Evolutionary conservation across 2,797 vertebrate species (phyloP).

Genomic region (Ispidina picta): DNA sequence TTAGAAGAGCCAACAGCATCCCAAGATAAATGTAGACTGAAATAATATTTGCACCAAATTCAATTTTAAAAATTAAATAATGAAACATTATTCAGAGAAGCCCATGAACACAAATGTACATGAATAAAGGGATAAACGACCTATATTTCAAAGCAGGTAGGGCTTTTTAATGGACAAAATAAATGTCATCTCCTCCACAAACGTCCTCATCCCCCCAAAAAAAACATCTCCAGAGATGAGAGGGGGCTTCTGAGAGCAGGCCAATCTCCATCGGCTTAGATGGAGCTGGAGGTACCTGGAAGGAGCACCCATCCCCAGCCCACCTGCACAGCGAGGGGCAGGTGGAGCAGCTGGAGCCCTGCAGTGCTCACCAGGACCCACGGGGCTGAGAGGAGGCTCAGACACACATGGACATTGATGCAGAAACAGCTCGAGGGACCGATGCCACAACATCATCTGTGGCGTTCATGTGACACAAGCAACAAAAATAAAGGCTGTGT

Average conservation of each 20-base stretch:
- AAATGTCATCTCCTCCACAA: background rate
- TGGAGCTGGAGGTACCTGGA: background rate
- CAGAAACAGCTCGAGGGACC: slow-evolving; percentile 3
- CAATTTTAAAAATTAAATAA: slow-evolving; percentile 9
- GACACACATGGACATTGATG: background rate
- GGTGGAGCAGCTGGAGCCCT: background rate
- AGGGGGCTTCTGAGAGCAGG: background rate
- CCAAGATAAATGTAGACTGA: background rate
- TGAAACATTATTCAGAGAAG: background rate
- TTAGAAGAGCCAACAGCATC: background rate
- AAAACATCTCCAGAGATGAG: background rate
- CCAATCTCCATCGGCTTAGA: background rate
- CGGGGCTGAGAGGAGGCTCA: fast-evolving
- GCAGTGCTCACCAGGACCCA: fast-evolving
- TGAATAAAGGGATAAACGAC: slow-evolving; percentile 14
- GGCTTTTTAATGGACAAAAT: background rate
- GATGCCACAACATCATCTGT: background rate
- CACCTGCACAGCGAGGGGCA: background rate
- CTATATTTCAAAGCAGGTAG: background rate
- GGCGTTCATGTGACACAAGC: slow-evolving; percentile 28
- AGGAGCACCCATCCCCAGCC: background rate
- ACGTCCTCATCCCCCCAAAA: fast-evolving
- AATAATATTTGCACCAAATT: slow-evolving; percentile 7
- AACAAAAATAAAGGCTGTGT: slow-evolving; percentile 67
- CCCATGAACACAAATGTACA: background rate